A percentile compares a stretch with the other conserved stretches of the same genome.
These are phyloP conservation scores for Drosophila sturtevanti DNA, from an alignment of 1,140 invertebrate species.

Conservation along the genomic window DNA sequence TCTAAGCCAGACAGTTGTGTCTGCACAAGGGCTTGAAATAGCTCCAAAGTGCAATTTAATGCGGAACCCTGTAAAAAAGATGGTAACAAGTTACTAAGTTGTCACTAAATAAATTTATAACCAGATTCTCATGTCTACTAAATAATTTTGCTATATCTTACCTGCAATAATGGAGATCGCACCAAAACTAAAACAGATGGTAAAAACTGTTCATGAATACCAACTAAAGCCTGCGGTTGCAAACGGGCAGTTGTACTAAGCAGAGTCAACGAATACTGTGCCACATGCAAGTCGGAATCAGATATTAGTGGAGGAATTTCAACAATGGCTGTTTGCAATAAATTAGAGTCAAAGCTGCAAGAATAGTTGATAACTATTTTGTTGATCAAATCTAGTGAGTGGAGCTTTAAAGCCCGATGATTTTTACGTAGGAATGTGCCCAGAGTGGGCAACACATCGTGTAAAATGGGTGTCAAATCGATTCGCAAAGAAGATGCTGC, in stretches of 20 bases:
- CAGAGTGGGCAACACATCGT: slow-evolving; percentile 94
- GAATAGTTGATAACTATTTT: slow-evolving; percentile 94
- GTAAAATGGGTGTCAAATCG: slow-evolving; percentile 92
- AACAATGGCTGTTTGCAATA: slow-evolving; percentile 90
- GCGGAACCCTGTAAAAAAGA: slow-evolving; percentile 88
- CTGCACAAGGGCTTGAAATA: slow-evolving; percentile 94
- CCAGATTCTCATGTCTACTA: too few species aligned
- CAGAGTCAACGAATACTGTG: slow-evolving; percentile 92
- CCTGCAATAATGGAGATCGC: slow-evolving; percentile 94
- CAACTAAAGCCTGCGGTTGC: slow-evolving; percentile 83
- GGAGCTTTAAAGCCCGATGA: slow-evolving; percentile 96
- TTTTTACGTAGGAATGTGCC: slow-evolving; percentile 98
- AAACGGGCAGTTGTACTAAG: slow-evolving; percentile 85
- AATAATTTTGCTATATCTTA: slow-evolving; percentile 13
- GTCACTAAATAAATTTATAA: too few species aligned
- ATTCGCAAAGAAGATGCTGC: slow-evolving; percentile 95
- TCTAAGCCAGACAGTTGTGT: slow-evolving; percentile 91
- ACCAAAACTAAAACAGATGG: slow-evolving; percentile 94
- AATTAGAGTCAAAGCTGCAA: slow-evolving; percentile 86
- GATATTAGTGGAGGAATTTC: slow-evolving; percentile 95
- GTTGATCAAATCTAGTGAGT: slow-evolving; percentile 94
- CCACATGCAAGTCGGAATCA: slow-evolving; percentile 97
- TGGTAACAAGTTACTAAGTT: too few species aligned
- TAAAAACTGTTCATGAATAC: slow-evolving; percentile 86
- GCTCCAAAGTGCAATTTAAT: slow-evolving; percentile 93